These are phyloP conservation scores for Axis porcinus DNA, from an alignment of 2,113 vertebrate genomes.

Conservation along the genomic window DNA sequence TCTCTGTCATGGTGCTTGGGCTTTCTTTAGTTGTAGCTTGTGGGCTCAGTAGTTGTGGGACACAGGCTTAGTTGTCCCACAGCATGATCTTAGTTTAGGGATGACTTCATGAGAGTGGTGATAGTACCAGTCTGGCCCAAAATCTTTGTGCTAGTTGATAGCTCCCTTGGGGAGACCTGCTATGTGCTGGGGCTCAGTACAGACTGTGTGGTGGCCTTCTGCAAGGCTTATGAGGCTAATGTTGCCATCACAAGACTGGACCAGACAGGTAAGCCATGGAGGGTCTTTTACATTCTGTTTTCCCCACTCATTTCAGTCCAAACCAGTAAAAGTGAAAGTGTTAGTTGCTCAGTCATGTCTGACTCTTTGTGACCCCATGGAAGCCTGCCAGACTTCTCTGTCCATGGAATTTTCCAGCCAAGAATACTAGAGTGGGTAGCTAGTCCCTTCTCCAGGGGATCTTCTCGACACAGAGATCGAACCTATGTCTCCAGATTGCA, in stretches of 20 bases:
- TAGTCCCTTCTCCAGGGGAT: not conserved
- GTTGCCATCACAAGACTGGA: conserved; percentile 78
- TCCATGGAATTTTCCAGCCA: not conserved
- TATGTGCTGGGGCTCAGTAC: conserved; percentile 82
- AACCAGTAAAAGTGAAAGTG: not conserved
- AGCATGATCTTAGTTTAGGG: not conserved
- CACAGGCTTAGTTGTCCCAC: not conserved
- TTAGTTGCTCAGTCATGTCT: not conserved
- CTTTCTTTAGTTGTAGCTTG: not conserved
- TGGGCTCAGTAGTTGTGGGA: not conserved
- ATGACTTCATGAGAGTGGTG: conserved; percentile 79
- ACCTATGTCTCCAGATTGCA: not conserved
- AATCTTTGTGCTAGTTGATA: conserved; percentile 80
- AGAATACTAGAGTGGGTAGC: not conserved
- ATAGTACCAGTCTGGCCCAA: conserved; percentile 73
- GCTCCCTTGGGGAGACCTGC: conserved; percentile 81
- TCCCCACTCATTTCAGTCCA: not conserved
- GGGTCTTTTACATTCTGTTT: not conserved
- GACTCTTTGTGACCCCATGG: not conserved
- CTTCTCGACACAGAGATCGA: not conserved
- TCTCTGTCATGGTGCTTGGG: not conserved
- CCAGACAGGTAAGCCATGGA: conserved; percentile 78
- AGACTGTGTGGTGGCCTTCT: conserved; percentile 81
- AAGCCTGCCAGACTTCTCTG: not conserved
- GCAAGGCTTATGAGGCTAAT: conserved; percentile 81